A percentile compares a stretch with the other conserved stretches of the same genome.
Conservation (phyloP, 2,888 invertebrate species). For the Rhamnusium bicolor region DNA sequence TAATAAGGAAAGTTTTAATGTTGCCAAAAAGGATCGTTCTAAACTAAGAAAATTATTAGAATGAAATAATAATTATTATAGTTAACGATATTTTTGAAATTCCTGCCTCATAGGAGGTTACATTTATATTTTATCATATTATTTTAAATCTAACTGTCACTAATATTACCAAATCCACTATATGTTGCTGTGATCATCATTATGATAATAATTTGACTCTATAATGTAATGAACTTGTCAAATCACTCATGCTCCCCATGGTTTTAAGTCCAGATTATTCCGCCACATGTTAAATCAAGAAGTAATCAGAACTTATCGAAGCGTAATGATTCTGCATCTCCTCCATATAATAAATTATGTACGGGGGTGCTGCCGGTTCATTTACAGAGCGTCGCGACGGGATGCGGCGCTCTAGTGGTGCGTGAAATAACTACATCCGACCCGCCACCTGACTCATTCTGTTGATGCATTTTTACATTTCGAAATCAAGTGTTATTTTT, state of each 20-base stretch:
- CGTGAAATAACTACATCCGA: constrained; percentile 64
- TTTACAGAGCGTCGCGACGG: constrained; percentile 53
- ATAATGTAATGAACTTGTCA: constrained; percentile 44
- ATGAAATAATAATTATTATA: not conserved
- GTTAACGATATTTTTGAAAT: not conserved
- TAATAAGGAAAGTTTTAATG: no score
- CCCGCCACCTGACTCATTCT: constrained; percentile 49
- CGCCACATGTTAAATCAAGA: constrained; percentile 57
- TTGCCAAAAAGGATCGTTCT: not conserved
- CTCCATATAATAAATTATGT: constrained; percentile 48
- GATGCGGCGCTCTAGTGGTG: constrained; percentile 60
- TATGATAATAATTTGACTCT: constrained; percentile 13
- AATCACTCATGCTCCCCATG: constrained; percentile 39
- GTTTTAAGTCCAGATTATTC: constrained; percentile 48
- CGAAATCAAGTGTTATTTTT: not conserved
- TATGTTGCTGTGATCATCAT: not conserved
- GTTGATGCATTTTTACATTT: not conserved
- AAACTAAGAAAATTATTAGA: not conserved
- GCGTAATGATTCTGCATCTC: constrained; percentile 56
- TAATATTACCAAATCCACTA: not conserved
- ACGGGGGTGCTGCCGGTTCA: constrained; percentile 45
- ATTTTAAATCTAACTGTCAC: not conserved
- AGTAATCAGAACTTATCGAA: constrained; percentile 60
- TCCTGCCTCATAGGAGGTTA: not conserved
- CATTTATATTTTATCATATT: not conserved